Percentiles rank a stretch among this genome's conserved stretches.
Conservation (phyloP, 2,797 vertebrate genomes). For the Anabacerthia variegaticeps region DNA sequence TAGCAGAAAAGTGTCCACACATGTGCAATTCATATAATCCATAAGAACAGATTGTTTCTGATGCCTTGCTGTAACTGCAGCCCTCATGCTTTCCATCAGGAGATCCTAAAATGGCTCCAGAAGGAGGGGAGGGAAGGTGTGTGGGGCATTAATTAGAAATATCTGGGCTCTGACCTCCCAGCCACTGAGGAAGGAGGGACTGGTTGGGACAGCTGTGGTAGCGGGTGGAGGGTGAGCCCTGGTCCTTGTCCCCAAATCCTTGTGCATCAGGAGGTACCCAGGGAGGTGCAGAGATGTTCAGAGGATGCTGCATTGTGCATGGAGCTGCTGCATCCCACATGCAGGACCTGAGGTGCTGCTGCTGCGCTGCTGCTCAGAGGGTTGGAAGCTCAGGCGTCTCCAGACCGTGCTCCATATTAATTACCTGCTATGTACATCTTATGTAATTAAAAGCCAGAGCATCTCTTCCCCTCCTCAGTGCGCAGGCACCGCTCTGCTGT, state of each 20-base stretch:
- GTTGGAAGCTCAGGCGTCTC: neutral
- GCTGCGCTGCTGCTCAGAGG: neutral
- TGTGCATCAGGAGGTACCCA: accelerated
- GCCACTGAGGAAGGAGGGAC: neutral
- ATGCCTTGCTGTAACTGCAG: neutral
- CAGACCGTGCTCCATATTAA: neutral
- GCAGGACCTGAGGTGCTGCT: accelerated
- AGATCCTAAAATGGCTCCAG: neutral
- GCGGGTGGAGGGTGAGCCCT: neutral
- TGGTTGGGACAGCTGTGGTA: neutral
- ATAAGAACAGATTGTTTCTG: neutral
- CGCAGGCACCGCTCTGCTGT: neutral
- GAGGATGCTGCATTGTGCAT: accelerated
- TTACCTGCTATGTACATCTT: neutral
- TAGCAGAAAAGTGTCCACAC: neutral
- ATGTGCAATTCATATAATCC: neutral
- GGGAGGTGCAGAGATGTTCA: neutral
- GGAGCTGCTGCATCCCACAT: neutral
- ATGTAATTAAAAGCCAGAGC: slow-evolving; percentile 48
- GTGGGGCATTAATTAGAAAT: neutral
- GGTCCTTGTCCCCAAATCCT: accelerated
- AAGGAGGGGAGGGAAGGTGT: neutral
- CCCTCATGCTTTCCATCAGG: neutral
- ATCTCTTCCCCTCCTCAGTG: neutral
- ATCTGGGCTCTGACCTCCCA: neutral